phyloP scores from a whole-genome alignment of 2,888 invertebrate genomes.

The Cybosia mesomella region DNA sequence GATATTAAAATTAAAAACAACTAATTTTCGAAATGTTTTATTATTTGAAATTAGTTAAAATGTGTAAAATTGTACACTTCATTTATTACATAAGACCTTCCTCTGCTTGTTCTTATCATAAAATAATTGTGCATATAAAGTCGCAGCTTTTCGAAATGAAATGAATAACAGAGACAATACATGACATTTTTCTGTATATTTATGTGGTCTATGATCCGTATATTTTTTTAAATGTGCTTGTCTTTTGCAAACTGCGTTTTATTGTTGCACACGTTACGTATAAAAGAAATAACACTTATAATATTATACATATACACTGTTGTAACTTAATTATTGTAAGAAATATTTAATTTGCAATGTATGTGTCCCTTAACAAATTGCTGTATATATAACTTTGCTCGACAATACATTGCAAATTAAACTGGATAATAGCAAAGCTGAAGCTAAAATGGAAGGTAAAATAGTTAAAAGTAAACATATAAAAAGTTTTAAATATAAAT shows the following conservation, averaged over 20 bases:
- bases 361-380: conserved; percentile 52
- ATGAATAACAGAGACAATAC: conserved; percentile 31
- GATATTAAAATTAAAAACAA: conserved; percentile 38
- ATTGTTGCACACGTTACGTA: conserved; percentile 56
- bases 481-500: conserved; percentile 56
- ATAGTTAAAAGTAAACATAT: conserved; percentile 49
- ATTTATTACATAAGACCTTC: conserved; percentile 46
- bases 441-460: conserved; percentile 66
- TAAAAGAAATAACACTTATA: conserved; percentile 63
- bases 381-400: conserved; percentile 55
- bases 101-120: conserved; percentile 45
- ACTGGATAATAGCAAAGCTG: conserved; percentile 64
- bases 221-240: neutral
- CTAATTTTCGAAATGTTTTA: conserved; percentile 48
- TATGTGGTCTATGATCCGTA: neutral
- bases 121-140: conserved; percentile 46
- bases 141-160: conserved; percentile 39
- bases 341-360: conserved; percentile 55
- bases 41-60: conserved; percentile 51
- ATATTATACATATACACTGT: conserved; percentile 63
- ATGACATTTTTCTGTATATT: conserved; percentile 1
- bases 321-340: conserved; percentile 48
- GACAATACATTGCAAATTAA: conserved; percentile 62
- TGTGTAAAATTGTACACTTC: conserved; percentile 53
- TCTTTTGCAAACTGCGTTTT: conserved; percentile 36